phyloP scores from a whole-genome alignment of 2,113 vertebrate genomes.

The Hippocampus abdominalis region DNA sequence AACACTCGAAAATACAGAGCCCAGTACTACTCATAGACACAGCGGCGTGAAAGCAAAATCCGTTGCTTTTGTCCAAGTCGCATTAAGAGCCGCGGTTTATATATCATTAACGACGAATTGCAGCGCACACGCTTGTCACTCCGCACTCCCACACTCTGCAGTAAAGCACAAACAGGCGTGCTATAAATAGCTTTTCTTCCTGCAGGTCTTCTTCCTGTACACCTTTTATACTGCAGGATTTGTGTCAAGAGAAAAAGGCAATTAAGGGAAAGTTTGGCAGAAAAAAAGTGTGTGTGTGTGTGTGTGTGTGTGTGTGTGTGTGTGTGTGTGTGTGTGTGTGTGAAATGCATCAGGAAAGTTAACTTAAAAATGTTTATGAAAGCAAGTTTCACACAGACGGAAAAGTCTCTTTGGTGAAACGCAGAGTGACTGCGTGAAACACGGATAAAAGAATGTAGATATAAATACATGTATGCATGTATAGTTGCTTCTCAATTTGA shows the following conservation, averaged over 20 bases:
- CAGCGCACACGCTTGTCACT: slow-evolving; percentile 12
- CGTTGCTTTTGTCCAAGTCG: not conserved
- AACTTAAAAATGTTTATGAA: slow-evolving; percentile 36
- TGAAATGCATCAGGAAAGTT: slow-evolving; percentile 34
- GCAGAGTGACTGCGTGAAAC: not conserved
- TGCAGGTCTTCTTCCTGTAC: slow-evolving; percentile 31
- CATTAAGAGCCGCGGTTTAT: slow-evolving; percentile 6
- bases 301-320: not conserved
- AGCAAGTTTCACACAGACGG: slow-evolving; percentile 30
- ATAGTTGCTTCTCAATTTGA: too few relatives aligned
- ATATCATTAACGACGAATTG: slow-evolving; percentile 28
- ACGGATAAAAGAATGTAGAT: not conserved
- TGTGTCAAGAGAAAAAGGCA: slow-evolving; percentile 39
- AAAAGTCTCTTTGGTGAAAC: slow-evolving; percentile 9
- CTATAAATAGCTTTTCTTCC: slow-evolving; percentile 51
- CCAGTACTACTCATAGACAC: not conserved
- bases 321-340: not conserved
- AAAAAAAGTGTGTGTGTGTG: not conserved
- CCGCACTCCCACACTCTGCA: slow-evolving; percentile 33
- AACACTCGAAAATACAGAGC: not conserved
- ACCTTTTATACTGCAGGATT: slow-evolving; percentile 32
- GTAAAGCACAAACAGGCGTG: slow-evolving; percentile 30
- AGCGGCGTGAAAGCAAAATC: not conserved
- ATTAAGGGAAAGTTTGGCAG: slow-evolving; percentile 43
- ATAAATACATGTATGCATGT: too few relatives aligned